phyloP scores from a whole-genome alignment of 37 sponge, comb jelly and placozoan genomes.

The Halisarca cf. caerulea region DNA sequence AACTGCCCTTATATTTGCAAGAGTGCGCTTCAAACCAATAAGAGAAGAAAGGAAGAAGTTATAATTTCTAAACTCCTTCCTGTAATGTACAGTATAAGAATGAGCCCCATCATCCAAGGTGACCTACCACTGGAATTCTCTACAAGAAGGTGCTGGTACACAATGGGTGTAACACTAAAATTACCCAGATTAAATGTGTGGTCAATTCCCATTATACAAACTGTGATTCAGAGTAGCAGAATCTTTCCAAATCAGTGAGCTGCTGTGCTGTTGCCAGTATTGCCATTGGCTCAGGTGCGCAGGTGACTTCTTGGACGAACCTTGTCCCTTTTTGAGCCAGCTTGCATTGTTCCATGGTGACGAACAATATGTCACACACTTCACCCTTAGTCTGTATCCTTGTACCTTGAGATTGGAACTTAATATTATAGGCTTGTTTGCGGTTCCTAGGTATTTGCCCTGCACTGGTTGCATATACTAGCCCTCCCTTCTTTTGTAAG shows the following conservation, averaged over 20 bases:
- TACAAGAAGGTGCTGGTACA: conserved; percentile 45
- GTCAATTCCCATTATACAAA: conserved; percentile 32
- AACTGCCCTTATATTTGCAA: conserved; percentile 17
- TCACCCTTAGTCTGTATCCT: too few species aligned
- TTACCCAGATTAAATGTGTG: conserved; percentile 58
- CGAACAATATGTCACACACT: too few species aligned
- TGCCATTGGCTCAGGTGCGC: conserved; percentile 48
- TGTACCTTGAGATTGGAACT: too few species aligned
- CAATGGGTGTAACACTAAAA: conserved; percentile 48
- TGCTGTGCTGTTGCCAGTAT: conserved; percentile 42
- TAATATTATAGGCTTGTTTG: too few species aligned
- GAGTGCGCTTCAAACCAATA: conserved; percentile 24
- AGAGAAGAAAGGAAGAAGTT: conserved; percentile 33
- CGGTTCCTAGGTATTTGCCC: too few species aligned
- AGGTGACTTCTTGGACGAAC: conserved; percentile 48
- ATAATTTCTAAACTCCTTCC: conserved; percentile 12
- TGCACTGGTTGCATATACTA: too few species aligned
- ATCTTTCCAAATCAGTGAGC: conserved; percentile 29
- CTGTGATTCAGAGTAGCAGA: neutral
- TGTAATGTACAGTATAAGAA: conserved; percentile 37
- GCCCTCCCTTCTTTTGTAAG: too few species aligned
- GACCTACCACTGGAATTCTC: conserved; percentile 21
- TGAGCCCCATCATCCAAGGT: conserved; percentile 18
- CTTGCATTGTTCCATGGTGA: conserved; percentile 54
- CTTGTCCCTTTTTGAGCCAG: conserved; percentile 27